Evolutionary conservation across 1,140 invertebrate species (phyloP).

Genomic region (Drosophila sp.): DNA sequence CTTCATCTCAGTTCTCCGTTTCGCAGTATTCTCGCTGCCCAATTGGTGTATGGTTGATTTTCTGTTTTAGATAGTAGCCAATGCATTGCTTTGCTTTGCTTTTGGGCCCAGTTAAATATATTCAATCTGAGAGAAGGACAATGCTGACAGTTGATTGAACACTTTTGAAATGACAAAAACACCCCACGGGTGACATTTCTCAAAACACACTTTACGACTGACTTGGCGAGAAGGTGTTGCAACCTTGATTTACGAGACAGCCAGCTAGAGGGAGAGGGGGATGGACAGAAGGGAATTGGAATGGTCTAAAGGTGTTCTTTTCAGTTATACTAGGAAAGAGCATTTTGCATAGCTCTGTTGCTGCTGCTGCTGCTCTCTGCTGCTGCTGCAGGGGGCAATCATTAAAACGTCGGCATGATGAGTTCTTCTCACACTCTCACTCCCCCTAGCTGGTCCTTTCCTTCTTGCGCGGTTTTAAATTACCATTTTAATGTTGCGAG

Average conservation of each 20-base stretch:
- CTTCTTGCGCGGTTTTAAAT: constrained; percentile 66
- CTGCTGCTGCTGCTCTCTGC: not conserved
- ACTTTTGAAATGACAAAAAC: constrained; percentile 79
- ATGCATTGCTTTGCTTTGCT: not conserved
- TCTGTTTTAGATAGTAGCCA: not conserved
- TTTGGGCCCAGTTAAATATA: constrained; percentile 23
- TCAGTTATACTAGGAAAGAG: constrained; percentile 19
- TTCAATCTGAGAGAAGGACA: constrained; percentile 39
- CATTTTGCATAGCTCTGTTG: constrained; percentile 56
- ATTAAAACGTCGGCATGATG: constrained; percentile 79
- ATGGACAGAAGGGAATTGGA: constrained; percentile 12
- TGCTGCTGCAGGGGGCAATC: constrained; percentile 57
- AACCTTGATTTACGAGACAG: constrained; percentile 72
- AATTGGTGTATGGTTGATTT: not conserved
- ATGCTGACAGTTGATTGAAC: constrained; percentile 78
- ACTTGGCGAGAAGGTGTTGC: constrained; percentile 58
- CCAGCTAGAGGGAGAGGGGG: not conserved
- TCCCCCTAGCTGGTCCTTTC: not conserved
- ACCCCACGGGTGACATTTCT: constrained; percentile 78
- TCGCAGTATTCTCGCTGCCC: not conserved
- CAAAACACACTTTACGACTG: constrained; percentile 76
- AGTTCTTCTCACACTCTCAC: constrained; percentile 55
- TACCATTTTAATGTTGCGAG: constrained; percentile 78
- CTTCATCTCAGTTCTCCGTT: not conserved
- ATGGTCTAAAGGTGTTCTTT: constrained; percentile 28